phyloP scores from a whole-genome alignment of 2,797 vertebrate species.

The Melopsittacus undulatus region DNA sequence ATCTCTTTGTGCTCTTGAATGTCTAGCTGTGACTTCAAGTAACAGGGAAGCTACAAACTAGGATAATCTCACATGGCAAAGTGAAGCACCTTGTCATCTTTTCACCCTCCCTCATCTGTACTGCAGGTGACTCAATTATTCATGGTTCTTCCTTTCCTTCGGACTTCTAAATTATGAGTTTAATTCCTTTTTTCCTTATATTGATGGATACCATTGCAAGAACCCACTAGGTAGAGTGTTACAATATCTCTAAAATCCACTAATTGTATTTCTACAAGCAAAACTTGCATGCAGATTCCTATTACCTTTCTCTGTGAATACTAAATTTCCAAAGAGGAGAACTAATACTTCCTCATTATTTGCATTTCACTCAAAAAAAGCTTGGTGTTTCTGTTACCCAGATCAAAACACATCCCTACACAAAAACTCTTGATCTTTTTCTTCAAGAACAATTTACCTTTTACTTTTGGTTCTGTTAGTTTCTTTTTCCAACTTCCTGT shows the following conservation, averaged over 20 bases:
- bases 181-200: background rate
- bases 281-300: background rate
- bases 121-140: background rate
- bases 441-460: background rate
- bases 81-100: background rate
- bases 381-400: background rate
- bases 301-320: background rate
- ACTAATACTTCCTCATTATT: background rate
- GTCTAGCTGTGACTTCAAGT: background rate
- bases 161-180: background rate
- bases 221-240: fast-evolving
- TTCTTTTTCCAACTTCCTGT: background rate
- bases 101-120: background rate
- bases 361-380: background rate
- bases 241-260: background rate
- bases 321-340: background rate
- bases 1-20: background rate
- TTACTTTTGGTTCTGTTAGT: background rate
- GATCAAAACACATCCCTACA: background rate
- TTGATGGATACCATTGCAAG: background rate
- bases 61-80: background rate
- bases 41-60: background rate
- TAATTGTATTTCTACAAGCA: background rate
- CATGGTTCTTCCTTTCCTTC: background rate
- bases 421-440: background rate